Evolutionary conservation across 2,797 vertebrate species (phyloP), one percentile per base, ranked within the genome.

Genomic region (Hafferia zeledoni): DNA sequence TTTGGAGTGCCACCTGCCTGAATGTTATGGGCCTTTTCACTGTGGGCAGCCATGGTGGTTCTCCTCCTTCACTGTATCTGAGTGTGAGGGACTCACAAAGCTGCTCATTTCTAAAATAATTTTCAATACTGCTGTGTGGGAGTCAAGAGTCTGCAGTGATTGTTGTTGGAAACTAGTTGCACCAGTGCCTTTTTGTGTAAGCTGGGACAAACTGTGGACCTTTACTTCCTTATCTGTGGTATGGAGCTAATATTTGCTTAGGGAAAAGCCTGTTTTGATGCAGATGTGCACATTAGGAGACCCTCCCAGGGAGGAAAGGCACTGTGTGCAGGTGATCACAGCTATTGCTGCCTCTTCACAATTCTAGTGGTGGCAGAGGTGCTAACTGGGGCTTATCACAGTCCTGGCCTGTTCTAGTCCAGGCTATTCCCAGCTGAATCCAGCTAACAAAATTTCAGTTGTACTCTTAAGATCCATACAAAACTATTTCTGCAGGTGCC

Each of bases 311-410:
- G 24, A 49, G 22, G 22, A 67, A 80, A 68, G 30, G 4, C 13
- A 3, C 41, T 9, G 3, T 31, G 17, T 22, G 11, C 10, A n/a
- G 28, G 27, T 35, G 18, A 61, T 77, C 43, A 11, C 35, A 74
- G 50, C 31, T 37, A 14, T n/a, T 46, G 18, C 9, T 3, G 3
- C 12, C 9, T 84, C 33, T 69, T 30, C 2, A 5, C 5, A 27
- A 7, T 43, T 77, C 37, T 6, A 49, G 31, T 7, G 14, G 44
- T 44, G 65, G 39, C 28, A 41, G 31, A 80, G 19, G 11, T n/a
- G 41, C 9, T 22, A 55, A 0, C 3, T 0, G 0, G 17, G 52
- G 6, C 2, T 0, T 4, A 5, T 35, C 0, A 0, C 15, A 33
- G 41, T 0, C 1, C 52, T 71, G 25, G 19, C 22, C 13, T n/a